phyloP scores from a whole-genome alignment of 2,113 vertebrate species.

The Tragelaphus strepsiceros region DNA sequence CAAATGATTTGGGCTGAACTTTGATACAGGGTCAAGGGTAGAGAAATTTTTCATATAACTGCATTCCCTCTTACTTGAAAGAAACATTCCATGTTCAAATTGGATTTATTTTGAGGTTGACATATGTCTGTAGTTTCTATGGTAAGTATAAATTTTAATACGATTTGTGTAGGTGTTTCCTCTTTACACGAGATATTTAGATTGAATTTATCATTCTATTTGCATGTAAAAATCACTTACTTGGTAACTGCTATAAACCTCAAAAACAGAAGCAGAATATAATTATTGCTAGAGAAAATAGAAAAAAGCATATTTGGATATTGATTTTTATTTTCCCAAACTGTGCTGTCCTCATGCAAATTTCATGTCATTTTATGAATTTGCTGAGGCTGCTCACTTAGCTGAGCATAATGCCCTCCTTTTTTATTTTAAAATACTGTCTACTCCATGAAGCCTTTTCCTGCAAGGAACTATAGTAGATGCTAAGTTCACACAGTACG shows the following conservation, averaged over 20 bases:
- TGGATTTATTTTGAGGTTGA: constrained; percentile 47
- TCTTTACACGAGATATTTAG: background rate
- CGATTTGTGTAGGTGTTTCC: background rate
- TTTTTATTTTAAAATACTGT: background rate
- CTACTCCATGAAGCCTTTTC: background rate
- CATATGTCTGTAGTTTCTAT: background rate
- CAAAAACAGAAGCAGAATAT: background rate
- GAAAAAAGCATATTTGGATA: background rate
- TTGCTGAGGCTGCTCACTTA: background rate
- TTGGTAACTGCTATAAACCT: background rate
- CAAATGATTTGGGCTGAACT: constrained; percentile 56
- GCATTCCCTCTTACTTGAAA: constrained; percentile 27
- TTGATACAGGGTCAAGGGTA: constrained; percentile 39
- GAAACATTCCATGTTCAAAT: background rate
- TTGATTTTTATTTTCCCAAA: background rate
- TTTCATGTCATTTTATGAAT: background rate
- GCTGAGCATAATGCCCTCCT: background rate
- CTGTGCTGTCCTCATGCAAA: background rate
- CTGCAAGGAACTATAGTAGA: background rate
- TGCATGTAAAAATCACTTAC: background rate
- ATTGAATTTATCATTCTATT: background rate
- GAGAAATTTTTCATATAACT: constrained; percentile 29
- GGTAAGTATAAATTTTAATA: constrained; percentile 39
- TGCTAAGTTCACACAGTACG: background rate
- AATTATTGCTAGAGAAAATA: background rate